Percentiles rank a stretch among this genome's conserved stretches.
Conservation (phyloP, 1,140 invertebrate species). For the Littorina saxatilis region DNA sequence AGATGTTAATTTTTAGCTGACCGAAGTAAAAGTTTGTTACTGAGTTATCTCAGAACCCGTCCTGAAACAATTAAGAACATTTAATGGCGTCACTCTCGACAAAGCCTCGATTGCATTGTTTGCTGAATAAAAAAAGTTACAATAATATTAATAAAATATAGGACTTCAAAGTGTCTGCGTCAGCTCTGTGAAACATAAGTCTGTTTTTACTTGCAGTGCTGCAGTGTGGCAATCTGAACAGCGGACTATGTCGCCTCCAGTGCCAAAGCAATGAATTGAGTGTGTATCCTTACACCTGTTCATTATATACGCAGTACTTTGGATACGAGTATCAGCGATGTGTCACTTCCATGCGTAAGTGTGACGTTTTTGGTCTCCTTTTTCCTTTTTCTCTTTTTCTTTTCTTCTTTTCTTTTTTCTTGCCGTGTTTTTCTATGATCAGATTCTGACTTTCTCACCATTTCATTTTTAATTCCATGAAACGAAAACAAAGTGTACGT, state of each 20-base stretch:
- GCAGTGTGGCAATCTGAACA: constrained; percentile 1
- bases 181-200: too few species aligned
- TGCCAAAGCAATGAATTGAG: neutral
- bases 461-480: too few species aligned
- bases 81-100: too few species aligned
- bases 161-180: too few species aligned
- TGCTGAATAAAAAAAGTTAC: too few species aligned
- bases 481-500: too few species aligned
- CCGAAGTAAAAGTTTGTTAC: too few species aligned
- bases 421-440: neutral
- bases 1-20: too few species aligned
- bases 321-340: neutral
- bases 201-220: neutral
- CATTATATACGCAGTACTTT: neutral
- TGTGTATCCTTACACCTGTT: constrained; percentile 4
- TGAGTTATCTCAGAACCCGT: too few species aligned
- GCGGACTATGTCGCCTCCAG: constrained; percentile 12
- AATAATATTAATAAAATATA: too few species aligned
- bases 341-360: constrained; percentile 30
- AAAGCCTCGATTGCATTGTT: too few species aligned
- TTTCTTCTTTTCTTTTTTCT: neutral
- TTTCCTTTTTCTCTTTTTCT: neutral
- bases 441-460: neutral
- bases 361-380: neutral
- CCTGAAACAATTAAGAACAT: too few species aligned